Evolutionary conservation across 2,797 vertebrate genomes (phyloP), one percentile per base, ranked within the genome.

Genomic region (Glossophaga mutica): DNA sequence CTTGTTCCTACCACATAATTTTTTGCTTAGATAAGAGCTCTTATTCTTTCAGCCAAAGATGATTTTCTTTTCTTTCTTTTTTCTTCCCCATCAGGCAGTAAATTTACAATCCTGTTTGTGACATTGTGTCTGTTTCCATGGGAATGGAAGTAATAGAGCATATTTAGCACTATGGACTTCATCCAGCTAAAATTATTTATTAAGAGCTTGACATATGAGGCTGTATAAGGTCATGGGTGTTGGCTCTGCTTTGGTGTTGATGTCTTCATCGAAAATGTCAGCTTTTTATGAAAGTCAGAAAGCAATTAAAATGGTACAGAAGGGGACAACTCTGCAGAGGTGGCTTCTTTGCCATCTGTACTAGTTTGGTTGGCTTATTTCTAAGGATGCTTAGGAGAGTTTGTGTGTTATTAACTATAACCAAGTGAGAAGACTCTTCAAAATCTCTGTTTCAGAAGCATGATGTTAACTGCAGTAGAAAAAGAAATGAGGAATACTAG

Each of bases 101-200:
- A 90, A 86, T 90, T 94, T 84, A n/a, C 78, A 89, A 87, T 87
- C 24, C 19, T 79, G 22, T 92, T 94, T 95, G 39, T 74, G 55
- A 90, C 65, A 83, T 83, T 2, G 5, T 85, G 39, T 65, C 84
- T 95, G 85, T 97, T 96, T 94, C 88, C 74, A 95, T 87, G 88
- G 93, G 67, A 67, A 96, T 95, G 29, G 32, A 65, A 78, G 39
- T 29, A 70, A 46, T 84, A 79, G 55, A 87, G 82, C 46, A 57
- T 91, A 90, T 88, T 94, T 97, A 96, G 65, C 22, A 62, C 73
- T 86, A 46, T 95, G 57, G 70, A 87, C 78, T 91, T 79, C n/a
- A 79, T 89, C 62, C 82, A 96, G 62, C 42, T 90, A n/a, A 83
- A 94, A 86, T 39, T 94, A 94, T 83, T 90, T 91, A 26, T 52